A percentile compares a stretch with the other conserved stretches of the same genome.
These are phyloP conservation scores for Hozukius guyotensis DNA, from an alignment of 2,797 vertebrate genomes.

Conservation along the genomic window DNA sequence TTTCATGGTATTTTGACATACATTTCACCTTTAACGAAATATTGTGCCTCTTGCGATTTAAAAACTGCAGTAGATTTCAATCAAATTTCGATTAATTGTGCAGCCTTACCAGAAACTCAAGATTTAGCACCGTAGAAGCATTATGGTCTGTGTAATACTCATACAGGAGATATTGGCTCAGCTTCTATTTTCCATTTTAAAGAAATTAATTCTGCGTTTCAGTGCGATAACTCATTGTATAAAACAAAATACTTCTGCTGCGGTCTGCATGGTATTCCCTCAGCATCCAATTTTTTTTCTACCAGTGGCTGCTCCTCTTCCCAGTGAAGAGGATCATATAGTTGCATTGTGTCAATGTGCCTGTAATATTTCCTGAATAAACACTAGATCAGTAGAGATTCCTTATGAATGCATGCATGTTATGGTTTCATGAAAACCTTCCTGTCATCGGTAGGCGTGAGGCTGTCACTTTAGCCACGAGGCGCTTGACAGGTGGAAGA, in stretches of 20 bases:
- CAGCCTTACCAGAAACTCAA: background rate
- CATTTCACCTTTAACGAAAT: background rate
- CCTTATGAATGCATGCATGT: background rate
- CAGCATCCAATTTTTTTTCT: background rate
- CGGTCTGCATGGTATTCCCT: background rate
- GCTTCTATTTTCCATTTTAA: conserved; percentile 5
- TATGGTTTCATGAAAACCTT: background rate
- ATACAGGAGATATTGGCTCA: background rate
- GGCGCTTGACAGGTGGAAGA: conserved; percentile 31
- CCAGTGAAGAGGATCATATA: background rate
- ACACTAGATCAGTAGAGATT: background rate
- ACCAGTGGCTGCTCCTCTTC: background rate
- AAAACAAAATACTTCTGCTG: background rate
- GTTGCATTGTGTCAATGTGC: background rate
- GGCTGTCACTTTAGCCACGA: background rate
- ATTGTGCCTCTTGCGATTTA: background rate
- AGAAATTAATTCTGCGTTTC: background rate
- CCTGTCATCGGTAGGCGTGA: background rate
- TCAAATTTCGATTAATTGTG: background rate
- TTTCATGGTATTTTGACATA: too few species aligned
- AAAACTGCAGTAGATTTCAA: background rate
- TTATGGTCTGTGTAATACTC: background rate
- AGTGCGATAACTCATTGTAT: background rate
- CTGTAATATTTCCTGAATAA: background rate
- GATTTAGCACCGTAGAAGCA: background rate